These are phyloP conservation scores for Nylanderia fulva DNA, from an alignment of 1,140 invertebrate species.

Conservation along the genomic window DNA sequence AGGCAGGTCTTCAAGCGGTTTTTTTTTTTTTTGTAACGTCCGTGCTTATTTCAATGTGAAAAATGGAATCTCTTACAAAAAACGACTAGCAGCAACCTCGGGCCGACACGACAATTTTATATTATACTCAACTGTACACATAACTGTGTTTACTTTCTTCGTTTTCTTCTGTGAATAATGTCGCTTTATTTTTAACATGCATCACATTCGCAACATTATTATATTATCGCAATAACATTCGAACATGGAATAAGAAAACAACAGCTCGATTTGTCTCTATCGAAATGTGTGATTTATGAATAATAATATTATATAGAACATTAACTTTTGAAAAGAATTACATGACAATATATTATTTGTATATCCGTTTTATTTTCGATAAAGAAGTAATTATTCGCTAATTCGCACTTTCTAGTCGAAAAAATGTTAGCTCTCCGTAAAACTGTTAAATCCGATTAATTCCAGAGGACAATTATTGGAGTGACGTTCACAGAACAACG, in stretches of 20 bases:
- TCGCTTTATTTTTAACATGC: background rate
- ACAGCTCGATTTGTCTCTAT: background rate
- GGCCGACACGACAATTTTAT: conserved; percentile 14
- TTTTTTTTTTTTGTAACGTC: conserved; percentile 22
- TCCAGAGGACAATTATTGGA: conserved; percentile 81
- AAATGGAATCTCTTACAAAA: conserved; percentile 17
- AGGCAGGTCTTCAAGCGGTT: background rate
- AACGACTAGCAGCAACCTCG: background rate
- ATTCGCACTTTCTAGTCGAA: background rate
- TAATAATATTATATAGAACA: background rate
- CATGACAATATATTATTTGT: background rate
- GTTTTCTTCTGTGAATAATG: background rate
- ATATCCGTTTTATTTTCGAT: background rate
- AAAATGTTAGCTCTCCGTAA: conserved; percentile 47
- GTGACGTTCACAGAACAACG: conserved; percentile 79
- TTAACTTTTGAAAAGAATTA: background rate
- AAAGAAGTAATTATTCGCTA: background rate
- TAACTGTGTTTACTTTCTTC: background rate
- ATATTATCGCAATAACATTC: background rate
- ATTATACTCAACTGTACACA: background rate
- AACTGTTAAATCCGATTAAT: conserved; percentile 80
- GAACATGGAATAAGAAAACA: background rate
- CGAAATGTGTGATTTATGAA: too few relatives aligned
- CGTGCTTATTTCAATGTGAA: conserved; percentile 30
- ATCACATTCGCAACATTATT: background rate